These are phyloP conservation scores for Drosophila albomicans DNA, from an alignment of 1,140 invertebrate species.

Conservation along the genomic window DNA sequence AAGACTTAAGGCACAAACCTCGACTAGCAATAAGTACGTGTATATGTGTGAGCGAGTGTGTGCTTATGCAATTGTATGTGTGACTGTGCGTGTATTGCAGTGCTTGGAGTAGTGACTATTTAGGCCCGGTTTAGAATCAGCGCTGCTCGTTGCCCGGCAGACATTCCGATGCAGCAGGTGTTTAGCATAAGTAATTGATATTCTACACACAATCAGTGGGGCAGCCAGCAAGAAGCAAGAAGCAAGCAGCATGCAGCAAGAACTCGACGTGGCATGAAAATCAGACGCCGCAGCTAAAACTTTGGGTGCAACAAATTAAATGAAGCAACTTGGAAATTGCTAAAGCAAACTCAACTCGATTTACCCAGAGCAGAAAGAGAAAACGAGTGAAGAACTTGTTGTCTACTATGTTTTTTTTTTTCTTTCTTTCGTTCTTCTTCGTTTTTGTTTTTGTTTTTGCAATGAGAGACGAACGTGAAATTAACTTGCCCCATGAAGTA, in stretches of 20 bases:
- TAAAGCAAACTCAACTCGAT: slow-evolving; percentile 49
- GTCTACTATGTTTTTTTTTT: slow-evolving; percentile 1
- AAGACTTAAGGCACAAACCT: slow-evolving; percentile 80
- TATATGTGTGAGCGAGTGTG: slow-evolving; percentile 7
- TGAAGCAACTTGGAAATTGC: slow-evolving; percentile 61
- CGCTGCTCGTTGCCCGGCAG: slow-evolving; percentile 58
- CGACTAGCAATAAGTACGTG: slow-evolving; percentile 24
- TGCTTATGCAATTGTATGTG: background rate
- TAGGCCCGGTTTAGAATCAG: slow-evolving; percentile 76
- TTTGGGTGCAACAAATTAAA: slow-evolving; percentile 51
- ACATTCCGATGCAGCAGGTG: slow-evolving; percentile 84
- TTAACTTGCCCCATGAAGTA: slow-evolving; percentile 36
- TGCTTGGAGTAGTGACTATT: slow-evolving; percentile 53
- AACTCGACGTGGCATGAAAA: slow-evolving; percentile 45
- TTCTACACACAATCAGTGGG: slow-evolving; percentile 79
- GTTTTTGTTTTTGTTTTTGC: background rate
- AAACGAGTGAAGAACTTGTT: slow-evolving; percentile 19
- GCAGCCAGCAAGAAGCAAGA: slow-evolving; percentile 19
- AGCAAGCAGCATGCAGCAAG: background rate
- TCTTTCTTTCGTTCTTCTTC: no score
- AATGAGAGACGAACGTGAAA: slow-evolving; percentile 37
- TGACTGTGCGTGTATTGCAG: slow-evolving; percentile 12
- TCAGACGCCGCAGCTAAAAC: slow-evolving; percentile 10
- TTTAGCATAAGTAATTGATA: slow-evolving; percentile 85
- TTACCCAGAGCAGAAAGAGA: background rate